These are phyloP conservation scores for Synergus itoensis DNA, from an alignment of 2,888 invertebrate species.

Conservation along the genomic window DNA sequence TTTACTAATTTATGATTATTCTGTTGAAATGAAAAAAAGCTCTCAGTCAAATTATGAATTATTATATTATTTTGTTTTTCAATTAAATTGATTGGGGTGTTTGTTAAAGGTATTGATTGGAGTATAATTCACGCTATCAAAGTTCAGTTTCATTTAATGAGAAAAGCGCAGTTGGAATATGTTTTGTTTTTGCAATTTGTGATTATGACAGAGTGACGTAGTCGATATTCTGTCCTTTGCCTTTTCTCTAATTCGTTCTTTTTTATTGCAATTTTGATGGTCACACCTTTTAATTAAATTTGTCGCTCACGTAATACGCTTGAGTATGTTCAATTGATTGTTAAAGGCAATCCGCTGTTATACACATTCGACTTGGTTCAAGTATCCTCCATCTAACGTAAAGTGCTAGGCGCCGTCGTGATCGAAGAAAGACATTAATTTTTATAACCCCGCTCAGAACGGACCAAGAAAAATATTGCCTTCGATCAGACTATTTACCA, in stretches of 20 bases:
- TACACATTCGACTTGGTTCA: constrained; percentile 15
- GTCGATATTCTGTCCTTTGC: constrained; percentile 11
- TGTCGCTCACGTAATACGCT: constrained; percentile 6
- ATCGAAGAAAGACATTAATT: constrained; percentile 33
- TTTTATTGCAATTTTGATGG: constrained; percentile 32
- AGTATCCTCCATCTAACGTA: constrained; percentile 13
- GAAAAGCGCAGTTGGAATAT: constrained; percentile 1
- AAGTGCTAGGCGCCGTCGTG: constrained; percentile 27
- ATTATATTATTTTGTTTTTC: background rate
- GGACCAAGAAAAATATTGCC: constrained; percentile 2
- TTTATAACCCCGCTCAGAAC: constrained; percentile 18
- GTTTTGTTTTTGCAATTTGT: background rate
- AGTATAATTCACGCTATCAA: background rate
- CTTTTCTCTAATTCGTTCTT: constrained; percentile 9
- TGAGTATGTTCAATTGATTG: constrained; percentile 35
- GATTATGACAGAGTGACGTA: background rate
- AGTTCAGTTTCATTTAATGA: background rate
- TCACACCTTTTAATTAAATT: constrained; percentile 32
- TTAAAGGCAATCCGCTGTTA: constrained; percentile 17
- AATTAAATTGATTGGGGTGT: background rate
- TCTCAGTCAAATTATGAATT: background rate
- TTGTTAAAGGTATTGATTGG: background rate
- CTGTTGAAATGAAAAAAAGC: background rate
- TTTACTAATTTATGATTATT: background rate
- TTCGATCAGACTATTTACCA: background rate